Conservation (phyloP, 2,888 invertebrate species). For the Phoenoteleia sp. region DNA sequence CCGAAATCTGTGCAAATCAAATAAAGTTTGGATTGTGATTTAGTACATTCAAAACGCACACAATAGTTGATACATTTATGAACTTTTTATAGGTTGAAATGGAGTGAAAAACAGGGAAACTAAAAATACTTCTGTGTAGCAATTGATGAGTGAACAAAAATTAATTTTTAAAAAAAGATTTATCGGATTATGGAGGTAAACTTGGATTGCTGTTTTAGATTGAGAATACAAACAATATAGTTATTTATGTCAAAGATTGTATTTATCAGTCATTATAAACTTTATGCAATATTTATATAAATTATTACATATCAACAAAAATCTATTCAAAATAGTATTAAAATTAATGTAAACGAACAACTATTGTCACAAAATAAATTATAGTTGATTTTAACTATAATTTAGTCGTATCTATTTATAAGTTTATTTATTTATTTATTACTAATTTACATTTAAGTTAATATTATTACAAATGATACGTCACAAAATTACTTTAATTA, state of each 20-base stretch:
- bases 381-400: background rate
- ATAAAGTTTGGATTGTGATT: background rate
- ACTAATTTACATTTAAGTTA: background rate
- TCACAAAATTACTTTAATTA: background rate
- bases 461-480: background rate
- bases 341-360: background rate
- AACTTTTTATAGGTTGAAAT: background rate
- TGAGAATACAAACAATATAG: too few species aligned
- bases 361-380: background rate
- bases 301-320: constrained; percentile 5
- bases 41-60: background rate
- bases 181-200: too few species aligned
- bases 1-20: background rate
- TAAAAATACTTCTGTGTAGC: background rate
- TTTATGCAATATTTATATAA: background rate
- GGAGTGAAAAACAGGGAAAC: constrained; percentile 12
- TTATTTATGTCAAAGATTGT: background rate
- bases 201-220: too few species aligned
- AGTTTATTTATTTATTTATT: background rate
- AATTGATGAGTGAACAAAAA: constrained; percentile 28
- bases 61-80: background rate
- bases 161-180: background rate
- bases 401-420: background rate
- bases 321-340: background rate
- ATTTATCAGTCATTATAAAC: background rate